Evolutionary conservation across 1,140 invertebrate species (phyloP), one percentile per base, ranked within the genome.

Genomic region (Drosophila sp.): DNA sequence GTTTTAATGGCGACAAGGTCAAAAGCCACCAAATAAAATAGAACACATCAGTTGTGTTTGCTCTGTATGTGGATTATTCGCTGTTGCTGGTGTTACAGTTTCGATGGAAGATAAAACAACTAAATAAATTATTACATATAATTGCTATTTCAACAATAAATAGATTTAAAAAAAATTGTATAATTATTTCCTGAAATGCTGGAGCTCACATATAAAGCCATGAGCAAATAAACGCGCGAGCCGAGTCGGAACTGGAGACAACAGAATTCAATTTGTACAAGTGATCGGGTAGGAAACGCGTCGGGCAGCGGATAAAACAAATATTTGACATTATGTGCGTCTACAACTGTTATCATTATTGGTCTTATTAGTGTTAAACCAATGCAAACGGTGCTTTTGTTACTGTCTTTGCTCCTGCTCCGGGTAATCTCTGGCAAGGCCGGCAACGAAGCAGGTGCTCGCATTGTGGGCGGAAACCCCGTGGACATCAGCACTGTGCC

Each of bases 71-170:
- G 46, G 25, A 29, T 48, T 27, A 25, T 25, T 27, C 16, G 40
- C 27, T 46, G 18, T 51, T 27, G 27, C 4, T 36, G 50, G 29
- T 54, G 53, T 72, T 72, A 57, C 61, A 65, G 16, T 48, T 61
- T 51, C 16, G 65, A 78, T 83, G 64, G 43, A n/a, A 48, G 72
- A 84, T 80, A 84, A 66, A 45, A 38, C 29, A 57, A 74, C 80
- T 77, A 86, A 87, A 81, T 79, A 78, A 41, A 76, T 82, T 78
- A 87, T 82, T 76, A 76, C 50, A 82, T 82, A 75, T 86, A 79
- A 87, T 89, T 87, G 78, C 61, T 76, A 87, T 79, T 82, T 79
- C 75, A 45, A 57, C 83, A 72, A 78, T 82, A 82, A 21, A n/a
- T n/a, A n/a, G n/a, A n/a, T n/a, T n/a, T n/a, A 21, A 21, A 82